Base-by-base conservation (phyloP, 1,140 invertebrate species). In the Orius laevigatus region DNA sequence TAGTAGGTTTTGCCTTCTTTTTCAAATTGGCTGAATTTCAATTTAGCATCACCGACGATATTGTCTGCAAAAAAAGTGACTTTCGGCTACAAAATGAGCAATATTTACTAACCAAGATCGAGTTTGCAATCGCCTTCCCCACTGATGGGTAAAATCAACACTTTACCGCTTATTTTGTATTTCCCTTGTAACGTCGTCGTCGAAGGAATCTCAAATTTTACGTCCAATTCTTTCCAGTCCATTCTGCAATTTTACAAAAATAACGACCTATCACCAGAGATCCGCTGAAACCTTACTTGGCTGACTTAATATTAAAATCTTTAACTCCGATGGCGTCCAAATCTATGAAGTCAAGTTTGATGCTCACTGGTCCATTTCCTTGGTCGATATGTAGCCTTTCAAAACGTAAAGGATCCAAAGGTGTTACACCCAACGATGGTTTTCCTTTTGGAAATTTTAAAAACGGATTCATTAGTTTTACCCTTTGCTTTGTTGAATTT, bases 281-380 rank as follows among this genome's bases (percentile, higher is more conserved):
- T 34, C n/a, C 8, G n/a, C 15, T 38, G 15, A 38, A 38, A 38
- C 48, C 58, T 60, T 51, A 61, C 60, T 42, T 50, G 15, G 58
- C 39, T 5, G 55, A 53, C 12, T 57, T 40, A 2, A 66, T 48
- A 5, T 54, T 54, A 2, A 52, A 55, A 1, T 50, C 48, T 0
- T 49, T 49, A 0, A 70, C 47, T 1, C 68, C 68, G 35, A 54
- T 15, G 3, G 70, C 53, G 32, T 61, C 53, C 2, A 66, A 53
- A 35, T 70, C 60, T 6, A 18, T 59, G 25, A 70, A 68, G 39
- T 52, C 56, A 1, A 68, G 45, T 11, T 60, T 58, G n/a, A 68
- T 55, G 16, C 56, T 55, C 1, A 65, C 57, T 2, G 62, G 55
- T 12, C 58, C 60, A 31, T 19, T 41, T 5, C 59, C 59, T 55